Conservation (phyloP, 2,888 invertebrate species). For the Mythimna lalbum region DNA sequence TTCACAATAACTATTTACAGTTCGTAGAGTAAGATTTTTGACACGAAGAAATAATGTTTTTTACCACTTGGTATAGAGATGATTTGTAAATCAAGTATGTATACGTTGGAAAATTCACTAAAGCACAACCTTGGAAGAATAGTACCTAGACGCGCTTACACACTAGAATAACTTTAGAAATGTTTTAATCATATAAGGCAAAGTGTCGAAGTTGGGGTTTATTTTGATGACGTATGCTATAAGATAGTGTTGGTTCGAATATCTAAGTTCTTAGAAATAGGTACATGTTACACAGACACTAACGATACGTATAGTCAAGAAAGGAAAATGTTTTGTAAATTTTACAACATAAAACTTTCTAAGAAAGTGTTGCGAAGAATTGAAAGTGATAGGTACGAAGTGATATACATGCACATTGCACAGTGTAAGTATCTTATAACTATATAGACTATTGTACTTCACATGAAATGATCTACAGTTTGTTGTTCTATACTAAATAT, state of each 20-base stretch:
- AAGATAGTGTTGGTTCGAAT: slow-evolving; percentile 65
- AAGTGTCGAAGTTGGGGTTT: slow-evolving; percentile 89
- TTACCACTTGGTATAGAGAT: slow-evolving; percentile 71
- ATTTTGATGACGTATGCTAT: slow-evolving; percentile 77
- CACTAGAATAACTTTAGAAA: slow-evolving; percentile 86
- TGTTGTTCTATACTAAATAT: slow-evolving; percentile 57
- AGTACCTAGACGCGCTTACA: slow-evolving; percentile 89
- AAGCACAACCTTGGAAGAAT: slow-evolving; percentile 91
- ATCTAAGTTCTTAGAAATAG: slow-evolving; percentile 62
- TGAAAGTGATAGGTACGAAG: slow-evolving; percentile 55
- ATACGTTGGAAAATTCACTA: slow-evolving; percentile 86
- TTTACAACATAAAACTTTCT: slow-evolving; percentile 47
- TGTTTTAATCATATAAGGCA: slow-evolving; percentile 87
- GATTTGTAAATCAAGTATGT: slow-evolving; percentile 75
- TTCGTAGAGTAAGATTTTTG: slow-evolving; percentile 73
- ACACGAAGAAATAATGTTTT: slow-evolving; percentile 72
- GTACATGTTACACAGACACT: slow-evolving; percentile 54
- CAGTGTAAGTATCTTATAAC: slow-evolving; percentile 46
- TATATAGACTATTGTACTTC: slow-evolving; percentile 63
- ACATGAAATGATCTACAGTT: slow-evolving; percentile 58
- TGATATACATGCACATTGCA: slow-evolving; percentile 57
- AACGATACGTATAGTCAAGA: slow-evolving; percentile 40
- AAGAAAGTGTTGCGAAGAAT: slow-evolving; percentile 46
- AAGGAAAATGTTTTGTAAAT: slow-evolving; percentile 26
- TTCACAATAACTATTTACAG: slow-evolving; percentile 78